Conservation (phyloP, 2,888 invertebrate species). For the Acleris literana region DNA sequence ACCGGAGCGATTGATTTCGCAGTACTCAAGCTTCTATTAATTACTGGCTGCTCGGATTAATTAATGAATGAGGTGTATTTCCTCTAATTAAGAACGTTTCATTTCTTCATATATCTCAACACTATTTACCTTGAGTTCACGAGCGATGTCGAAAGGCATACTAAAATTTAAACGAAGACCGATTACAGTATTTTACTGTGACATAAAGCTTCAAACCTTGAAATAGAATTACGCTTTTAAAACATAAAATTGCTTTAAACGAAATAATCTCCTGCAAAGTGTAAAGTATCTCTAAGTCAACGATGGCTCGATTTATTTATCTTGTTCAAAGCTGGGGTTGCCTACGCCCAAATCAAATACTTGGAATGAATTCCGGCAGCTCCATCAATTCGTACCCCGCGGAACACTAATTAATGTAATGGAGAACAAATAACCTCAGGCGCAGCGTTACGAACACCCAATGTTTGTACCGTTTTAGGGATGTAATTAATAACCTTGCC, state of each 20-base stretch:
- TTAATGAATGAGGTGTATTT: too few relatives aligned
- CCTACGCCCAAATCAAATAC: slow-evolving; percentile 44
- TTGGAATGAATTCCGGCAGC: slow-evolving; percentile 47
- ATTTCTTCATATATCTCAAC: background rate
- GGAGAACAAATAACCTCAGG: slow-evolving; percentile 49
- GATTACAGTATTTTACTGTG: slow-evolving; percentile 12
- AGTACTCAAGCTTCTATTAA: too few relatives aligned
- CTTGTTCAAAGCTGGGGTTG: slow-evolving; percentile 40
- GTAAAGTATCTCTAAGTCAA: slow-evolving; percentile 22
- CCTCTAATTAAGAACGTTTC: background rate
- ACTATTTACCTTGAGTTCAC: slow-evolving; percentile 8
- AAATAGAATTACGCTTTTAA: slow-evolving; percentile 15
- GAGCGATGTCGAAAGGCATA: background rate
- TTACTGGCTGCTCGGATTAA: too few relatives aligned
- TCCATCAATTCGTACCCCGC: slow-evolving; percentile 48
- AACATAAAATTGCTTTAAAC: slow-evolving; percentile 11
- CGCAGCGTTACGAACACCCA: slow-evolving; percentile 34
- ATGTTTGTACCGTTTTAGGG: slow-evolving; percentile 42
- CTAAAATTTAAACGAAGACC: background rate
- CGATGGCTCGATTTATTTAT: slow-evolving; percentile 41
- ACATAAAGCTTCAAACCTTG: slow-evolving; percentile 11
- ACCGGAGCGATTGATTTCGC: too few relatives aligned
- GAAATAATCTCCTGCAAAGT: slow-evolving; percentile 23
- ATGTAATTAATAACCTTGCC: slow-evolving; percentile 42
- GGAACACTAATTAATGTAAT: slow-evolving; percentile 53